Evolutionary conservation across 1,140 invertebrate species (phyloP).

Genomic region (Drosophila baimaii): DNA sequence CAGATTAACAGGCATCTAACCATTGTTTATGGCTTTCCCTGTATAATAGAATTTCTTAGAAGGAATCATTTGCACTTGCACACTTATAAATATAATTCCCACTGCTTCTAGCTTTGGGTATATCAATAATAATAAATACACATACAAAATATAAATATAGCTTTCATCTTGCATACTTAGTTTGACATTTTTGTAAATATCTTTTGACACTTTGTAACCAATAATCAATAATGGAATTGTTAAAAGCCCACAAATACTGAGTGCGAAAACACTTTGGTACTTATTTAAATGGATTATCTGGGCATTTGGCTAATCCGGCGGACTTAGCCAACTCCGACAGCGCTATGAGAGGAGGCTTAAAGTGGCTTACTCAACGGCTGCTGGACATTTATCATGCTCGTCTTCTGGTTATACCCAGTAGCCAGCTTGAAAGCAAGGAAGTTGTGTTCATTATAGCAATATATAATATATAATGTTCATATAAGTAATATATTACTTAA

Average conservation of each 20-base stretch:
- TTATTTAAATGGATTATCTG: slow-evolving; percentile 18
- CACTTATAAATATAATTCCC: too few species aligned
- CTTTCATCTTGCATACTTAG: too few species aligned
- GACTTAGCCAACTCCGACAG: neutral
- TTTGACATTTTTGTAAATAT: neutral
- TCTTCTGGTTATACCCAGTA: neutral
- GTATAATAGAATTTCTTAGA: too few species aligned
- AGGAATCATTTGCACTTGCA: too few species aligned
- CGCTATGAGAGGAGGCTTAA: slow-evolving; percentile 7
- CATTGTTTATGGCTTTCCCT: too few species aligned
- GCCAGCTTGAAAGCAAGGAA: neutral
- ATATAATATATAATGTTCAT: too few species aligned
- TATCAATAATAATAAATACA: too few species aligned
- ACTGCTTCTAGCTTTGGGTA: too few species aligned
- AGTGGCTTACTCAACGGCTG: neutral
- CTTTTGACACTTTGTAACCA: too few species aligned
- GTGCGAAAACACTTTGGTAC: neutral
- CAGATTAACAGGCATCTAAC: too few species aligned
- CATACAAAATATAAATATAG: too few species aligned
- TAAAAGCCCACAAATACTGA: neutral
- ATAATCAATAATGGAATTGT: neutral
- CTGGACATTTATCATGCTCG: slow-evolving; percentile 6
- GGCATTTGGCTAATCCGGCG: slow-evolving; percentile 16
- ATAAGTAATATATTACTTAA: too few species aligned
- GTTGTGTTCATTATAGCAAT: neutral